These are phyloP conservation scores for Bos taurus DNA, from an alignment of 2,113 vertebrate genomes.

Conservation along the genomic window ARS-UCD2.0 NC_037343.1:79508001-79508500, in stretches of 20 bases:
- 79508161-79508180: background rate
- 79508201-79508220: background rate
- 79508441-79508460: background rate
- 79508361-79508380: too few species aligned
- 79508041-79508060: too few species aligned
- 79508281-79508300: background rate
- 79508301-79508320: background rate
- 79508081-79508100: background rate
- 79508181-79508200: background rate
- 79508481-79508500: background rate
- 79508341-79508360: background rate
- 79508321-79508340: background rate
- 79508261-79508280: background rate
- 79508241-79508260: background rate
- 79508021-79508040: accelerated
- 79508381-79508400: background rate
- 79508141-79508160: background rate
- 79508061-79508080: too few species aligned
- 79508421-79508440: background rate
- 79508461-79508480: background rate
- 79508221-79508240: background rate
- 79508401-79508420: background rate
- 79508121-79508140: background rate
- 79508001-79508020: too few species aligned
- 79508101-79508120: too few species aligned